Base-by-base conservation (phyloP, 2,888 invertebrate species). In the Clusia tigrina region DNA sequence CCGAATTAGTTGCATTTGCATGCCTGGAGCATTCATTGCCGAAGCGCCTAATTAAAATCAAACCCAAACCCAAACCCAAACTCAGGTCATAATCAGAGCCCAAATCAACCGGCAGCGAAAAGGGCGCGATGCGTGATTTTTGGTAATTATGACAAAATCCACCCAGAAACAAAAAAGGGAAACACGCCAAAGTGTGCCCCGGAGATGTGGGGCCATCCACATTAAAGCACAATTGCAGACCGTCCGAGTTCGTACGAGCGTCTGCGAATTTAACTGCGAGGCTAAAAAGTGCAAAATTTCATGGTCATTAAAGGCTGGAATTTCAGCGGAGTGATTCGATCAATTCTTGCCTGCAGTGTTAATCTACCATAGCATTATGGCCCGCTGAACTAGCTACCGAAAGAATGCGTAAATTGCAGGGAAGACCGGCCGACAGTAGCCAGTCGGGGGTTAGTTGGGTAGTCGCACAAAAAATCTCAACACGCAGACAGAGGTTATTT, bases 271-370 rank as follows among this genome's bases (percentile, higher is more conserved):
- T 70, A 70, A 65, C 74, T 74, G 32, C 63, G 61, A 70, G 76
- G 77, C 77, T 68, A 66, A 72, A 68, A 70, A 69, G 67, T 67
- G 69, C 72, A 71, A 74, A 72, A 79, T 79, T 80, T 80, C 73
- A 80, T 80, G 80, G 77, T 76, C 74, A 74, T 77, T 77, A 80
- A 71, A 64, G 63, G n/a, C n/a, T n/a, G n/a, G 15, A 54, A 53
- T 6, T 32, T 12, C 23, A 37, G 15, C 51, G 48, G 58, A 58
- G 10, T 15, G 25, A 55, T 32, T 5, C 32, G 32, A 32, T 32
- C 12, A 12, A 32, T 5, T 5, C 12, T 5, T 32, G 32, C 32
- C 3, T 17, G 42, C 42, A 37, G 24, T 22, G 25, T 37, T 12
- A 32, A n/a, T 54, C 37, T 24, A 53, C 15, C 58, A 54, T 62